A percentile compares a stretch with the other conserved stretches of the same genome.
phyloP scores from a whole-genome alignment of 1,140 invertebrate genomes.

The Epicauta chinensis region DNA sequence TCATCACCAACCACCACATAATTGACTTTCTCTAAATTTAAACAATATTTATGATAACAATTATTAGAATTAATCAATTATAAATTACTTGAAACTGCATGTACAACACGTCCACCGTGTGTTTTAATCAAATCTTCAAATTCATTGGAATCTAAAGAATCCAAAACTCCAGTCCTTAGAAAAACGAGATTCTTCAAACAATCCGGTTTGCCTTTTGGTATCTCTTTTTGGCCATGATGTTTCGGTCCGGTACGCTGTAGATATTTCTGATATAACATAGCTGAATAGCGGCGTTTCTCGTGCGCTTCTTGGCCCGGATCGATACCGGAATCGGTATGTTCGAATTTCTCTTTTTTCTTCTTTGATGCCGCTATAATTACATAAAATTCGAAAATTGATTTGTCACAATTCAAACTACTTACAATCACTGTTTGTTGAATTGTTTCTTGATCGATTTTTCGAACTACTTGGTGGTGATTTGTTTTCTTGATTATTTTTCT shows the following conservation, averaged over 20 bases:
- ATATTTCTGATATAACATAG: slow-evolving; percentile 63
- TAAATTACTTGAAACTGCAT: slow-evolving; percentile 57
- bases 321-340: slow-evolving; percentile 32
- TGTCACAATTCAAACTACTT: background rate
- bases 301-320: slow-evolving; percentile 54
- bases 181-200: slow-evolving; percentile 75
- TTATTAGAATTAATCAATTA: background rate
- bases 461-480: slow-evolving; percentile 2
- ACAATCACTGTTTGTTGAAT: slow-evolving; percentile 12
- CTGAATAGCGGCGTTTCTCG: slow-evolving; percentile 57
- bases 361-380: slow-evolving; percentile 1
- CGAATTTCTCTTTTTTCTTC: slow-evolving; percentile 23
- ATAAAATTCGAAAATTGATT: background rate
- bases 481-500: slow-evolving; percentile 16
- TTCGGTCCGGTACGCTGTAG: slow-evolving; percentile 67
- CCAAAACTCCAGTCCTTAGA: slow-evolving; percentile 80
- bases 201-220: slow-evolving; percentile 68
- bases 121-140: slow-evolving; percentile 64
- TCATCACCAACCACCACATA: slow-evolving; percentile 81
- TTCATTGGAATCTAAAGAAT: slow-evolving; percentile 82
- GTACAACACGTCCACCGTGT: slow-evolving; percentile 75
- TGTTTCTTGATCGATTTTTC: slow-evolving; percentile 19
- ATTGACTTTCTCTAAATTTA: slow-evolving; percentile 53
- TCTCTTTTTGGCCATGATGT: slow-evolving; percentile 73
- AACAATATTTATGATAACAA: slow-evolving; percentile 9